These are phyloP conservation scores for Eudyptes chrysolophus DNA, from an alignment of 2,113 vertebrate species.

Conservation along the genomic window DNA sequence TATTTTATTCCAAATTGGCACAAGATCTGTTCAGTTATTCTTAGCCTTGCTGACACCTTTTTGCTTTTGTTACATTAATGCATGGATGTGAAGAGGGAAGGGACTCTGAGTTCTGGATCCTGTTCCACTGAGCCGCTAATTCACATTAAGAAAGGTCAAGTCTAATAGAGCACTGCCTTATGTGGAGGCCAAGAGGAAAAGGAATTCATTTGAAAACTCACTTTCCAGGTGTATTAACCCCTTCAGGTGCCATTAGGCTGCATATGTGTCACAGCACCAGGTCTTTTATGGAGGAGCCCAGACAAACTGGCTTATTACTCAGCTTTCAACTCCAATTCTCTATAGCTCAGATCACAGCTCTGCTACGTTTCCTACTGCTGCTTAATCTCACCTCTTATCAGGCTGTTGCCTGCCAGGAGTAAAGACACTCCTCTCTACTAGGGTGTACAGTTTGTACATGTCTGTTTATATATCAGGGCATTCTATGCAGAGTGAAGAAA, in stretches of 20 bases:
- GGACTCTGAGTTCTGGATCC: conserved; percentile 48
- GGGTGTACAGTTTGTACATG: neutral
- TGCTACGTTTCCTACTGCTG: neutral
- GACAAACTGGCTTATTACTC: conserved; percentile 11
- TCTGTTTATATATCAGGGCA: neutral
- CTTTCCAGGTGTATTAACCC: conserved; percentile 62
- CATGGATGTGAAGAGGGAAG: conserved; percentile 53
- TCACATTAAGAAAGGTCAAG: conserved; percentile 63
- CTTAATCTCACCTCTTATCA: neutral
- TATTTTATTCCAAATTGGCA: conserved; percentile 65
- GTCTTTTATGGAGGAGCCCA: neutral
- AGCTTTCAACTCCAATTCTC: conserved; percentile 4
- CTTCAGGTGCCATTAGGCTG: conserved; percentile 19
- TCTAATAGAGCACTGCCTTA: conserved; percentile 62
- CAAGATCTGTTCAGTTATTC: conserved; percentile 67
- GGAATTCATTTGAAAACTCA: conserved; percentile 29
- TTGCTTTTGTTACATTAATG: conserved; percentile 69
- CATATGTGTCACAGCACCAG: neutral
- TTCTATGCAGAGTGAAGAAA: neutral
- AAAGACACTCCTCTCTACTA: neutral
- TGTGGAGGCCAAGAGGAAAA: conserved; percentile 58
- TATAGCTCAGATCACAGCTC: neutral
- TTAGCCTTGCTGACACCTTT: conserved; percentile 65
- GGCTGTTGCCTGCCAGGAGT: neutral
- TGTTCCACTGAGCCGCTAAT: conserved; percentile 57